Evolutionary conservation across 2,888 invertebrate genomes (phyloP).

Genomic region (Lordiphosa andalusiaca): DNA sequence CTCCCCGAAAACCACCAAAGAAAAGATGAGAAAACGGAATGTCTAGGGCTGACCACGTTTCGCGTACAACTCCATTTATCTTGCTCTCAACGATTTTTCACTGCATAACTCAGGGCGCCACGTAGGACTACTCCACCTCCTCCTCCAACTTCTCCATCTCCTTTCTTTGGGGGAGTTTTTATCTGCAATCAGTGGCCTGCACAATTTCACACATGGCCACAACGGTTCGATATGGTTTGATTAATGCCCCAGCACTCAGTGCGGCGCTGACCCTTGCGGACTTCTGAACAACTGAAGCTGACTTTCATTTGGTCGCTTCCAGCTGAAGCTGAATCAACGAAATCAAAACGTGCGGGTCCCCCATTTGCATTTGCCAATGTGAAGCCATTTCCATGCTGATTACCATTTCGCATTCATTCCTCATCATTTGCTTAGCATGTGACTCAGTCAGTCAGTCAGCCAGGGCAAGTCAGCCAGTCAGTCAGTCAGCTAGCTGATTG

Average conservation of each 20-base stretch:
- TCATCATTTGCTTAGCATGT: conserved; percentile 74
- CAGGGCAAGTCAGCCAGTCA: conserved; percentile 29
- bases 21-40: not conserved
- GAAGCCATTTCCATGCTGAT: conserved; percentile 62
- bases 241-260: conserved; percentile 50
- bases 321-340: conserved; percentile 52
- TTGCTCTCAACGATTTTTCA: conserved; percentile 63
- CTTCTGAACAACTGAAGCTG: conserved; percentile 1
- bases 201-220: conserved; percentile 65
- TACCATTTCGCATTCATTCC: conserved; percentile 72
- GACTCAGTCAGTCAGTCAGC: conserved; percentile 48
- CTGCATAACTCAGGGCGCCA: conserved; percentile 68
- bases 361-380: conserved; percentile 40
- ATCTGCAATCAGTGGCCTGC: conserved; percentile 63
- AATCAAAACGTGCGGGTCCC: conserved; percentile 63
- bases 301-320: conserved; percentile 1
- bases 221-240: conserved; percentile 57
- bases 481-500: conserved; percentile 56
- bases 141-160: not conserved
- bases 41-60: conserved; percentile 59
- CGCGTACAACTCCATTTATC: conserved; percentile 53
- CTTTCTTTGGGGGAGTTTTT: conserved; percentile 5
- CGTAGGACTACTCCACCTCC: conserved; percentile 26
- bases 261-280: conserved; percentile 6
- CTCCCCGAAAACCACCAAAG: not conserved